A percentile compares a stretch with the other conserved stretches of the same genome.
These are phyloP conservation scores for Hirundo rustica DNA, from an alignment of 2,797 vertebrate genomes.

Conservation along the genomic window DNA sequence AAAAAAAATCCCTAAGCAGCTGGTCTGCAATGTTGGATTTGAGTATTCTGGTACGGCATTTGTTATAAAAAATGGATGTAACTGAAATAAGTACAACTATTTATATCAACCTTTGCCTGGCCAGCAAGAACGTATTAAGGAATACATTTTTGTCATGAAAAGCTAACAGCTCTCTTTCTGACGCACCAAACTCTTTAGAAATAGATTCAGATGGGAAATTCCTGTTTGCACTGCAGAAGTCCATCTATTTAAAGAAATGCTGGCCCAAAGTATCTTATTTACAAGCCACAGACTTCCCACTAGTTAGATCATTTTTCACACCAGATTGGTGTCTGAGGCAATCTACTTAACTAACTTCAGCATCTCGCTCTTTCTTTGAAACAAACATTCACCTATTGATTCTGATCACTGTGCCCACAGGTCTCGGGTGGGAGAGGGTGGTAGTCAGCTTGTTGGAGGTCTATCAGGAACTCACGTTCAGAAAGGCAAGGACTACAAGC, in stretches of 20 bases:
- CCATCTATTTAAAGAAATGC: not conserved
- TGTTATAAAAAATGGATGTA: not conserved
- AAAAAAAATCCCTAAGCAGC: conserved; percentile 12
- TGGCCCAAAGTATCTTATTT: not conserved
- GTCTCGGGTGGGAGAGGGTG: not conserved
- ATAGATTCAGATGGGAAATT: not conserved
- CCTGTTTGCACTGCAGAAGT: not conserved
- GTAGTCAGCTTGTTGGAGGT: not conserved
- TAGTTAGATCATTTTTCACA: not conserved
- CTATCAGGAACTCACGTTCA: not conserved
- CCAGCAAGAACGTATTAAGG: not conserved
- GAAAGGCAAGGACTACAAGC: not conserved
- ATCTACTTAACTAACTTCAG: not conserved
- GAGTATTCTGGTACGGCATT: not conserved
- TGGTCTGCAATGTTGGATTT: not conserved
- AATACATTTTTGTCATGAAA: not conserved
- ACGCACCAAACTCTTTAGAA: not conserved
- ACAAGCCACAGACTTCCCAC: not conserved
- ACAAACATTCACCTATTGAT: not conserved
- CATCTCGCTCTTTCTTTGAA: not conserved
- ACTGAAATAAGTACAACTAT: not conserved
- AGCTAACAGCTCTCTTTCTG: not conserved
- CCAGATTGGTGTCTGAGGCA: not conserved
- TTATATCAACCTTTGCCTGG: not conserved
- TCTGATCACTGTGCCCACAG: fast-evolving